These are phyloP conservation scores for Bucco capensis DNA, from an alignment of 2,113 vertebrate genomes.

Conservation along the genomic window DNA sequence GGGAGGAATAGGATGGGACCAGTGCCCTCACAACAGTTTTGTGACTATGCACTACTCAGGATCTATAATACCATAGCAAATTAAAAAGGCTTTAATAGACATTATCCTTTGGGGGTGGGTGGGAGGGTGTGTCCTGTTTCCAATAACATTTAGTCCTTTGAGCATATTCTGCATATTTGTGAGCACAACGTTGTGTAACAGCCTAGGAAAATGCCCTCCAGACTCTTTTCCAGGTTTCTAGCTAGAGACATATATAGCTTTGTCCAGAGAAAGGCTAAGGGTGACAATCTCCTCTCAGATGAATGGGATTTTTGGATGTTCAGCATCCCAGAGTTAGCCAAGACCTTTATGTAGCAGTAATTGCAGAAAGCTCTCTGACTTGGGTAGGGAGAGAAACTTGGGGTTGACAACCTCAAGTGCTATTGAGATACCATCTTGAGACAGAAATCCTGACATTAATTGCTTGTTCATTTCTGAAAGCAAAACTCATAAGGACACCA, in stretches of 20 bases:
- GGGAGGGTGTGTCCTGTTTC: not conserved
- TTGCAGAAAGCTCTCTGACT: not conserved
- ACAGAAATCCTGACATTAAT: not conserved
- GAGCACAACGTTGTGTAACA: conserved; percentile 26
- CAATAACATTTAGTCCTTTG: conserved; percentile 1
- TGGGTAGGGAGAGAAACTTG: not conserved
- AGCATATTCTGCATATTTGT: conserved; percentile 24
- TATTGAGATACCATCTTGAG: not conserved
- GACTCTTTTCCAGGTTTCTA: conserved; percentile 14
- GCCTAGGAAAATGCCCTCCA: conserved; percentile 54
- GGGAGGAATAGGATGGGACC: conserved; percentile 7
- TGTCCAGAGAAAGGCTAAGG: not conserved
- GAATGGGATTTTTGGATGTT: conserved; percentile 7
- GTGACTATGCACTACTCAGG: not conserved
- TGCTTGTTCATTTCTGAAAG: not conserved
- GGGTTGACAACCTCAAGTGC: not conserved
- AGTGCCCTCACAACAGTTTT: not conserved
- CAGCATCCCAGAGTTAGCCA: not conserved
- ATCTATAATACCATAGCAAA: conserved; percentile 29
- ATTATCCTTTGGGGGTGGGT: not conserved
- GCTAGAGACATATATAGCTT: conserved; percentile 22
- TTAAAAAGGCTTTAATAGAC: conserved; percentile 23
- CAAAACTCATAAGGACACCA: not conserved
- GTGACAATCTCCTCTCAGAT: not conserved
- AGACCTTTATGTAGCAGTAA: not conserved